A percentile compares a stretch with the other conserved stretches of the same genome.
phyloP scores from a whole-genome alignment of 1,140 invertebrate species.

The Mylabris phalerata region DNA sequence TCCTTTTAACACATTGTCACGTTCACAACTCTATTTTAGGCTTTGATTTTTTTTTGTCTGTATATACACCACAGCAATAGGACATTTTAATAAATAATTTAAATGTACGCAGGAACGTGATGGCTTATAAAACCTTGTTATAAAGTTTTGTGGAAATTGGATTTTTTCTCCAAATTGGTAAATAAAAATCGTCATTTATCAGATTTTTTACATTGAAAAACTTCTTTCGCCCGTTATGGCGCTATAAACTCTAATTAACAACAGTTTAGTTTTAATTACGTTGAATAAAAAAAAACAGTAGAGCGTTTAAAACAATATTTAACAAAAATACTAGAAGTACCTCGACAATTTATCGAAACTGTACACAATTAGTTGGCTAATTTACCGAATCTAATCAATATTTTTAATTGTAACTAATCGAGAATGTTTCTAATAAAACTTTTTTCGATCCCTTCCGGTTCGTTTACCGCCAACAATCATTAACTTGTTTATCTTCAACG shows the following conservation, averaged over 20 bases:
- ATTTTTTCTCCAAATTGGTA: not conserved
- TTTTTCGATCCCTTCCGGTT: not conserved
- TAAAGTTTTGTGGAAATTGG: constrained; percentile 1
- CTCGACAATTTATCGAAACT: no score
- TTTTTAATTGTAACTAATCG: constrained; percentile 18
- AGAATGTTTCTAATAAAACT: constrained; percentile 18
- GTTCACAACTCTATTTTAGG: constrained; percentile 9
- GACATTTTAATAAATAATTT: constrained; percentile 21
- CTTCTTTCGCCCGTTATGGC: no score
- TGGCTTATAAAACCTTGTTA: constrained; percentile 1
- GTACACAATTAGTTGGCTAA: no score
- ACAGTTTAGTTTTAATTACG: no score
- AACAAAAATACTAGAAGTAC: no score
- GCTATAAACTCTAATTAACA: no score
- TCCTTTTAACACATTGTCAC: constrained; percentile 6
- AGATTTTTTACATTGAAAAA: not conserved
- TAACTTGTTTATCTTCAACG: constrained; percentile 7
- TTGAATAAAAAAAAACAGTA: no score
- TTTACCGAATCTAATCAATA: constrained; percentile 3
- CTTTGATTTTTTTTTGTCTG: not conserved
- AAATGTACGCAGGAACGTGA: not conserved
- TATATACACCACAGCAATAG: not conserved
- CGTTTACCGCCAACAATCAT: constrained; percentile 5
- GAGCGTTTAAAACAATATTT: no score
- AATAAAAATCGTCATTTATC: constrained; percentile 1